These are phyloP conservation scores for Turritopsis dohrnii DNA, from an alignment of 30 jellyfish, hydroid and myxozoan genomes.

Conservation along the genomic window DNA sequence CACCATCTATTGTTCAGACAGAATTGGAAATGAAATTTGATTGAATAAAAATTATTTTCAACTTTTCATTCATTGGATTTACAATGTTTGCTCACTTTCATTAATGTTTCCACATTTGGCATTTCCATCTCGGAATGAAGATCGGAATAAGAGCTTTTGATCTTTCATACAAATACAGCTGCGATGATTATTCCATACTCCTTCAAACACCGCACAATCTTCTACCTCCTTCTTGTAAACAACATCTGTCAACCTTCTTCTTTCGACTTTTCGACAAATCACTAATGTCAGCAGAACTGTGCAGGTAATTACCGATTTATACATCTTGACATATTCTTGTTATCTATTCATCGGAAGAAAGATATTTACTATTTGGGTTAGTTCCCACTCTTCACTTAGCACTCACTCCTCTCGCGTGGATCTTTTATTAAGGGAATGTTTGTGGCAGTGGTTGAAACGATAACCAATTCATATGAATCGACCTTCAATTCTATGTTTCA, in stretches of 20 bases:
- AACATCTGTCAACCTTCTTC: not conserved
- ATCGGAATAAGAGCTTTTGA: not conserved
- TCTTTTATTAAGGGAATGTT: too few species aligned
- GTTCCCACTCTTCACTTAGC: too few species aligned
- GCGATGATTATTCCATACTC: not conserved
- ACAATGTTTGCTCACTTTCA: not conserved
- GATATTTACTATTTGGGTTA: too few species aligned
- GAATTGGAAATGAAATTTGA: not conserved
- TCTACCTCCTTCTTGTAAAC: not conserved
- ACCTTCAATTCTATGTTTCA: too few species aligned
- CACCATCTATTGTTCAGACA: not conserved
- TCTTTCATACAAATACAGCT: not conserved
- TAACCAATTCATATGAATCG: too few species aligned
- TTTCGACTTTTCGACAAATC: not conserved
- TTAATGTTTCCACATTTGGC: not conserved
- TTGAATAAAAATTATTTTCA: too few species aligned
- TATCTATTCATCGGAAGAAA: too few species aligned
- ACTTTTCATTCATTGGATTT: not conserved
- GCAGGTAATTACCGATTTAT: too few species aligned
- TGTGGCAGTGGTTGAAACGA: too few species aligned
- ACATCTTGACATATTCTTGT: too few species aligned
- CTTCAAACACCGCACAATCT: not conserved
- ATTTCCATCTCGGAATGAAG: not conserved
- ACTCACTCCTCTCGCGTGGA: too few species aligned
- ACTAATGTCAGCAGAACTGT: not conserved